These are phyloP conservation scores for Siniperca knerii DNA, from an alignment of 2,113 vertebrate genomes.

Conservation along the genomic window DNA sequence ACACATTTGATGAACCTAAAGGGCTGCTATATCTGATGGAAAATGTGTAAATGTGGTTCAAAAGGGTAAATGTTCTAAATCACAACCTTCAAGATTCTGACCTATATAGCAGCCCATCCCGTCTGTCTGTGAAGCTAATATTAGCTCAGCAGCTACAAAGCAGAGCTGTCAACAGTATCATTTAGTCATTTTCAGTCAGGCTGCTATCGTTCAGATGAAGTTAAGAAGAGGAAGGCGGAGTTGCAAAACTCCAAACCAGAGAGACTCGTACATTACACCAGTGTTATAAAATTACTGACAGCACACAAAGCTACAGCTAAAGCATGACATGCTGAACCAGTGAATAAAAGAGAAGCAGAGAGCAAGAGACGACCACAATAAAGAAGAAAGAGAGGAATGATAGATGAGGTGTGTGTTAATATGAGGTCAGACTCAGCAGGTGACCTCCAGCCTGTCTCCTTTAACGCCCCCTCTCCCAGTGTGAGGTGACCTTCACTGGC, in stretches of 20 bases:
- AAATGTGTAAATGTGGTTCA: neutral
- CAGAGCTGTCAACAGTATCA: neutral
- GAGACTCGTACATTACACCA: neutral
- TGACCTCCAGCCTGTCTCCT: constrained; percentile 25
- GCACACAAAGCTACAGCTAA: neutral
- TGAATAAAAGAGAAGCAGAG: no score
- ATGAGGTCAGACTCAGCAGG: constrained; percentile 34
- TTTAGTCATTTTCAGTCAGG: neutral
- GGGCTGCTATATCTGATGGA: neutral
- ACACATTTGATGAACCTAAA: neutral
- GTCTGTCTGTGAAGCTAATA: neutral
- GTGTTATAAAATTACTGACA: neutral
- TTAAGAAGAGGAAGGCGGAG: neutral
- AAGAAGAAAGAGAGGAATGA: neutral
- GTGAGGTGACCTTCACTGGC: constrained; percentile 55
- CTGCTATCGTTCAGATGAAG: neutral
- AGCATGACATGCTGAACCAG: neutral
- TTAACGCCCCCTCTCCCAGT: constrained; percentile 1
- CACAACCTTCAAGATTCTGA: neutral
- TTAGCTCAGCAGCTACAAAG: neutral
- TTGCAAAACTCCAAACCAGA: neutral
- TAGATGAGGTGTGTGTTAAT: constrained; percentile 7
- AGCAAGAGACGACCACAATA: neutral
- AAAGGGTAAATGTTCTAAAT: neutral
- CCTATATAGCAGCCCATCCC: no score